A percentile compares a stretch with the other conserved stretches of the same genome.
Conservation (phyloP, 2,797 vertebrate species). For the Antennarius maculatus region DNA sequence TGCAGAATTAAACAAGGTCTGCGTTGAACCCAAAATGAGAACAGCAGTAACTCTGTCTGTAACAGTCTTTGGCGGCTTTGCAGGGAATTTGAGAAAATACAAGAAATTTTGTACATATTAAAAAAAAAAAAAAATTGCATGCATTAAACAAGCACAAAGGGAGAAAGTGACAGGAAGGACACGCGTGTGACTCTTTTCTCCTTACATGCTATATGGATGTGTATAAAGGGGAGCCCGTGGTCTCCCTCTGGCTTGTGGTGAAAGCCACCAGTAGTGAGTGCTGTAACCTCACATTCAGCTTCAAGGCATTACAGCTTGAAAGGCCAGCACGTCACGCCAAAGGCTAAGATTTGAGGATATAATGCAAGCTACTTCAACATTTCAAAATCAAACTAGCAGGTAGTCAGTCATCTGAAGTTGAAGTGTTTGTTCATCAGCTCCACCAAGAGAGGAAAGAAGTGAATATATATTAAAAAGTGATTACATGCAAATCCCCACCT, state of each 20-base stretch:
- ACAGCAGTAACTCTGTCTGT: constrained; percentile 39
- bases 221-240: constrained; percentile 71
- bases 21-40: constrained; percentile 46
- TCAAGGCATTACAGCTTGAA: constrained; percentile 67
- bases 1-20: constrained; percentile 44
- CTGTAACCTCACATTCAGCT: constrained; percentile 67
- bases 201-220: constrained; percentile 47
- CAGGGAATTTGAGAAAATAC: constrained; percentile 15
- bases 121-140: too few relatives aligned
- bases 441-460: constrained; percentile 21
- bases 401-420: constrained; percentile 18
- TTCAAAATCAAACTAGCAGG: constrained; percentile 35
- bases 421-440: constrained; percentile 30
- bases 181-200: constrained; percentile 40
- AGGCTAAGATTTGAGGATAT: constrained; percentile 69
- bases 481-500: constrained; percentile 11
- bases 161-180: constrained; percentile 1
- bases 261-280: constrained; percentile 74
- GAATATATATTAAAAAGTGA: constrained; percentile 32
- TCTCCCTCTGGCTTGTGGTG: constrained; percentile 72
- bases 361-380: constrained; percentile 53
- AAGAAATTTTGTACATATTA: too few relatives aligned
- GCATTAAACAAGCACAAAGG: neutral
- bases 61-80: constrained; percentile 27
- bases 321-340: constrained; percentile 65